Evolutionary conservation across 2,797 vertebrate species (phyloP).

Genomic region (Neomorphus geoffroyi): DNA sequence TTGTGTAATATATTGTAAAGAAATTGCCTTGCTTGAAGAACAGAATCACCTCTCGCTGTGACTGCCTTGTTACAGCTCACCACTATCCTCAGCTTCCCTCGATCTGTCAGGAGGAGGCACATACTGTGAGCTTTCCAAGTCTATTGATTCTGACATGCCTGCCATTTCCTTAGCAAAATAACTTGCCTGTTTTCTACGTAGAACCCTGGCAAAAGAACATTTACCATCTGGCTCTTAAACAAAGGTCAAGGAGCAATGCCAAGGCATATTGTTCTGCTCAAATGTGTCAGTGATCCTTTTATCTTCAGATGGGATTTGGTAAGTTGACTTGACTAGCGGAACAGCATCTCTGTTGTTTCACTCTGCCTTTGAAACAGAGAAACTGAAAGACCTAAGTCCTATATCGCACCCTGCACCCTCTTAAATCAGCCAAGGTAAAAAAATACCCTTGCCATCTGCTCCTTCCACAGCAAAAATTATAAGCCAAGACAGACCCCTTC

Average conservation of each 20-base stretch:
- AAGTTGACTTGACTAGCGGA: constrained; percentile 47
- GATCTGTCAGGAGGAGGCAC: constrained; percentile 21
- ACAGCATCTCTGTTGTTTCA: background rate
- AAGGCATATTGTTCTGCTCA: constrained; percentile 62
- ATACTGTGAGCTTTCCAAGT: background rate
- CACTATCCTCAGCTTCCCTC: background rate
- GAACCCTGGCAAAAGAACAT: constrained; percentile 14
- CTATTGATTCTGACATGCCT: constrained; percentile 46
- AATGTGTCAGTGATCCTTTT: constrained; percentile 45
- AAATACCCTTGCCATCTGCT: background rate
- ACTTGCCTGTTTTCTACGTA: background rate
- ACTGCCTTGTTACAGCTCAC: background rate
- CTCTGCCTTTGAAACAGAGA: background rate
- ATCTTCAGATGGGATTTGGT: background rate
- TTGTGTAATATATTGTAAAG: fast-evolving
- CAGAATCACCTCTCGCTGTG: background rate
- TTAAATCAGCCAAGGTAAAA: background rate
- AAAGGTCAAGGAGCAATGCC: constrained; percentile 52
- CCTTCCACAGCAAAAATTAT: background rate
- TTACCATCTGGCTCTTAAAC: constrained; percentile 56
- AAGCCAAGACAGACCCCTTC: background rate
- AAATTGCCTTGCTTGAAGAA: background rate
- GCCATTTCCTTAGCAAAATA: constrained; percentile 27
- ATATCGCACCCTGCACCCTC: background rate
- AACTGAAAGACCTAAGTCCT: background rate